Evolutionary conservation across 53 echinoderm and acorn worm species (phyloP).

Genomic region (Glandiceps talaboti): DNA sequence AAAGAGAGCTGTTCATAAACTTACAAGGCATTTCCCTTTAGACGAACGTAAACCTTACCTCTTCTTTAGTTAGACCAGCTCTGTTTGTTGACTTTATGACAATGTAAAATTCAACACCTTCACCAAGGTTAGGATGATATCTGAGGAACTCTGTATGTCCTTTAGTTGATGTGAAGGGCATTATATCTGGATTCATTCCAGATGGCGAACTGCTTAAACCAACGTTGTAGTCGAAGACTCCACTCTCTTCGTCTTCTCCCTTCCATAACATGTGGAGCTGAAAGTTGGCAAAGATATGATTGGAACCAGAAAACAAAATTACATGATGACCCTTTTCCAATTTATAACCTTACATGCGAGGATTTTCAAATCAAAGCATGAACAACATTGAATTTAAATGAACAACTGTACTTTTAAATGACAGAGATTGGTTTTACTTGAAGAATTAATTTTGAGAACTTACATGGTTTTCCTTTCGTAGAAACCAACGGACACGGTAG

Average conservation of each 20-base stretch:
- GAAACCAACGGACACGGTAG: background rate
- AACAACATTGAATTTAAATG: no score
- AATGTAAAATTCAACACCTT: constrained; percentile 14
- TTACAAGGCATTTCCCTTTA: no score
- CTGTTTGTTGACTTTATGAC: constrained; percentile 17
- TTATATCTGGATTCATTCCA: constrained; percentile 7
- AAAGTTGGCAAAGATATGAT: background rate
- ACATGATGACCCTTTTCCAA: no score
- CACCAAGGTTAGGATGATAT: constrained; percentile 10
- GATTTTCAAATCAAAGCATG: no score
- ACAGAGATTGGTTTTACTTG: no score
- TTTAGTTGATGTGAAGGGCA: constrained; percentile 8
- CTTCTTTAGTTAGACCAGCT: constrained; percentile 8
- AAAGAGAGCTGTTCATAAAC: no score
- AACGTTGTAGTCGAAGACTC: constrained; percentile 8
- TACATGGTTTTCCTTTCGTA: background rate
- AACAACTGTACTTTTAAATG: no score
- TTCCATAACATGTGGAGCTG: constrained; percentile 7
- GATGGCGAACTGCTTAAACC: constrained; percentile 6
- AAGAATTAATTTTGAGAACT: no score
- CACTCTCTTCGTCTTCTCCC: constrained; percentile 12
- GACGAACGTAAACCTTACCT: constrained; percentile 8
- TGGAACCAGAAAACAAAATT: no score
- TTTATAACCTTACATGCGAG: no score
- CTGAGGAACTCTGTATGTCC: background rate